A percentile compares a stretch with the other conserved stretches of the same genome.
Conservation (phyloP, 1,140 invertebrate genomes). For the Atta texana region DNA sequence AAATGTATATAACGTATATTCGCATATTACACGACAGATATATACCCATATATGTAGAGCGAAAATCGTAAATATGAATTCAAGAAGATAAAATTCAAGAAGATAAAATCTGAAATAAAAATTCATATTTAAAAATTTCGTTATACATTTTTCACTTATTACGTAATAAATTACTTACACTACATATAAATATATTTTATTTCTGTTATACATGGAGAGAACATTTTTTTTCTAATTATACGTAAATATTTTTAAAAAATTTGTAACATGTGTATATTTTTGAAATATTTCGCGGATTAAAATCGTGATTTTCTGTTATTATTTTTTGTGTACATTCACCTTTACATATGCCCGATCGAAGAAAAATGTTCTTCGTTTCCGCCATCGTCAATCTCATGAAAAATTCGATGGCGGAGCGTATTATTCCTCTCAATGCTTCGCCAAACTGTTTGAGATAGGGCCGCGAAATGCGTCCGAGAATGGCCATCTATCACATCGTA, state of each 20-base stretch:
- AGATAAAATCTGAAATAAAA: neutral
- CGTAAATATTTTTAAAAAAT: neutral
- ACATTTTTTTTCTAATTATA: neutral
- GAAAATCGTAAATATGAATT: neutral
- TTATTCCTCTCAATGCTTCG: slow-evolving; percentile 43
- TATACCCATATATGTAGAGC: neutral
- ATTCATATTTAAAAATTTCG: neutral
- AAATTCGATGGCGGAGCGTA: slow-evolving; percentile 36
- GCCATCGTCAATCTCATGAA: slow-evolving; percentile 41
- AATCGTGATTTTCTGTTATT: neutral
- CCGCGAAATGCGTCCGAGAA: slow-evolving; percentile 36
- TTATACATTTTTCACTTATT: neutral
- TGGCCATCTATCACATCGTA: slow-evolving; percentile 61
- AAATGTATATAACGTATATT: neutral
- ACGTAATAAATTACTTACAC: neutral
- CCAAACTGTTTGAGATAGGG: slow-evolving; percentile 39
- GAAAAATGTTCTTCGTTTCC: slow-evolving; percentile 30
- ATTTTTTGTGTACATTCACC: neutral
- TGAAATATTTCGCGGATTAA: neutral
- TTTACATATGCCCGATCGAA: neutral
- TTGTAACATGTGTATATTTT: neutral
- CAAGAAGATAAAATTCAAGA: slow-evolving; percentile 10
- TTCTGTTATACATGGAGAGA: neutral
- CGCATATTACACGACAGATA: neutral
- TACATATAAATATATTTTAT: neutral